These are phyloP conservation scores for Hippolais icterina DNA, from an alignment of 2,113 vertebrate genomes.

Conservation along the genomic window DNA sequence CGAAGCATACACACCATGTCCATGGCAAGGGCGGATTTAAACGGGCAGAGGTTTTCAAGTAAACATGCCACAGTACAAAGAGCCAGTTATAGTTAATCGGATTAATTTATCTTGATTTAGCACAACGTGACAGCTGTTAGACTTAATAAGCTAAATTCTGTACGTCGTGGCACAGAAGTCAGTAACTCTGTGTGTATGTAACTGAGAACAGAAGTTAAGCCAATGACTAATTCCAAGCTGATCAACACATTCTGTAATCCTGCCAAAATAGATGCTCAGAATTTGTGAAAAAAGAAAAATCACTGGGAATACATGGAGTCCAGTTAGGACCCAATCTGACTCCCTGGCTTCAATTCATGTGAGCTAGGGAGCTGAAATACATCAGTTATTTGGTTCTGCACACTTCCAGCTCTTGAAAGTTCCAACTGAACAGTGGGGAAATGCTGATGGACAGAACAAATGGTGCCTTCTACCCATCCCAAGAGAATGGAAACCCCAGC, in stretches of 20 bases:
- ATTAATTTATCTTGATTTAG: conserved; percentile 53
- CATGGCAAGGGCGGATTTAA: not conserved
- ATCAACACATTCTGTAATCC: conserved; percentile 21
- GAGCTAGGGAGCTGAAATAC: not conserved
- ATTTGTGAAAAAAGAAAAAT: not conserved
- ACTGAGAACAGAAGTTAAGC: conserved; percentile 37
- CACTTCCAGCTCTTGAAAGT: not conserved
- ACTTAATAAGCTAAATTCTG: conserved; percentile 41
- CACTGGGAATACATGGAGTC: not conserved
- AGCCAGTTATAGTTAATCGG: conserved; percentile 13
- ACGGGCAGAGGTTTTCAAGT: conserved; percentile 18
- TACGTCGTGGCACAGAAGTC: not conserved
- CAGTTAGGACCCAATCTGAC: not conserved
- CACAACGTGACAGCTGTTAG: conserved; percentile 50
- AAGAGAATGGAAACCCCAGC: not conserved
- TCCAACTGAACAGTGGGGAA: not conserved
- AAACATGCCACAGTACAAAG: conserved; percentile 30
- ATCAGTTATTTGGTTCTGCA: not conserved
- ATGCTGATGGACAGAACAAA: not conserved
- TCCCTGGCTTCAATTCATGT: not conserved
- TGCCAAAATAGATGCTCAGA: not conserved
- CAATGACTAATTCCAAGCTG: conserved; percentile 42
- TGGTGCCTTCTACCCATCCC: not conserved
- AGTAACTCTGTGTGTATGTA: not conserved
- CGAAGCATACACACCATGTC: not conserved